Conservation (phyloP, 2,888 invertebrate genomes). For the Diplolepis rosae region DNA sequence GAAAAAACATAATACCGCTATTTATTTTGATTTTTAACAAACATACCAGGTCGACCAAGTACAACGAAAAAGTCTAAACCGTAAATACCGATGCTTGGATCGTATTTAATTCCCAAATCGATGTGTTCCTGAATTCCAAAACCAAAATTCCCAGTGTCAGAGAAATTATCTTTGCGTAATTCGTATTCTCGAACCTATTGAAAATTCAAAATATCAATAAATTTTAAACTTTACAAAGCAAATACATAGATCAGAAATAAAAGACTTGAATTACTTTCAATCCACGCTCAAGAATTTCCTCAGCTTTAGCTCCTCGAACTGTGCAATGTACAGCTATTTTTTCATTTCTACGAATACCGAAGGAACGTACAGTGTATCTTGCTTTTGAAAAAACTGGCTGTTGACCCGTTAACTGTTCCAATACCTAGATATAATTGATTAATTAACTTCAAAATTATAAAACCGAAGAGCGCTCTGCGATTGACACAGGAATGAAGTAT, state of each 20-base stretch:
- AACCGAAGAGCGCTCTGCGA: too few relatives aligned
- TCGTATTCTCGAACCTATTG: constrained; percentile 96
- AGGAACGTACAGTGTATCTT: constrained; percentile 98
- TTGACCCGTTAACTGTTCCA: constrained; percentile 99
- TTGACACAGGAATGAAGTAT: background rate
- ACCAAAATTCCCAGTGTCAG: constrained; percentile 98
- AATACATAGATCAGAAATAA: background rate
- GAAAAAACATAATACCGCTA: background rate
- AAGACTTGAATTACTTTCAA: constrained; percentile 85
- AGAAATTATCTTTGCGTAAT: constrained; percentile 97
- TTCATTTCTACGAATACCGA: constrained; percentile 99
- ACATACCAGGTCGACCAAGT: constrained; percentile 93
- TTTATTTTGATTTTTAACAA: constrained; percentile 1
- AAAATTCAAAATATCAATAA: constrained; percentile 40
- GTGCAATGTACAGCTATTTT: constrained; percentile 99
- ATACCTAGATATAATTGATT: constrained; percentile 78
- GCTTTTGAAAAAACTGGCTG: constrained; percentile 99
- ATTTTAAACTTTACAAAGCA: background rate
- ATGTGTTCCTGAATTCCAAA: constrained; percentile 99
- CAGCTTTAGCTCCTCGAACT: constrained; percentile 98
- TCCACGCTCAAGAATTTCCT: constrained; percentile 98
- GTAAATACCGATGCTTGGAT: constrained; percentile 98
- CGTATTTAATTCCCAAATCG: constrained; percentile 98
- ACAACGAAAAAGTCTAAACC: constrained; percentile 99
- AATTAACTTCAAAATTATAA: background rate